Base-by-base conservation (phyloP, 2,113 vertebrate species). In the Gopherus evgoodei region DNA sequence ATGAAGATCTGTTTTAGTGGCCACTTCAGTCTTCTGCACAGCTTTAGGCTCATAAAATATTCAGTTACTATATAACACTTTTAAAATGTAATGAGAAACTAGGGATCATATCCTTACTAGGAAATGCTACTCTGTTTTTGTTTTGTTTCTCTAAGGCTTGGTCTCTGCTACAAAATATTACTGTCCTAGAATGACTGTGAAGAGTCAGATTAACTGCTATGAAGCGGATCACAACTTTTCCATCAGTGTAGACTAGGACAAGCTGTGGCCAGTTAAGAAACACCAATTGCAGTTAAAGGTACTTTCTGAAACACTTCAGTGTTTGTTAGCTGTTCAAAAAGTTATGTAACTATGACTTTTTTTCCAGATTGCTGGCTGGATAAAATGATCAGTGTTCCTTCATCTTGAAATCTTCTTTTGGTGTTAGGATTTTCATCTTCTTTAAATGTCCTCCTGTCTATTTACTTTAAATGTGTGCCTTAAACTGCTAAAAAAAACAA, bases 311-410 rank as follows among this genome's bases (percentile, higher is more conserved):
- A 35, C 2, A 0, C 79, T 69, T 52, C 83, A 65, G 88, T 42
- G n/a, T 24, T 81, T 7, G 49, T 54, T 8, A 69, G 82, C 53
- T 10, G 80, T 3, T 10, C 1, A 2, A 5, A 52, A 16, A 0
- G 6, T 0, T 54, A 62, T 6, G 12, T 31, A 59, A 88, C 11
- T 5, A 6, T n/a, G 17, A 53, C 17, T 53, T 50, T 42, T 57
- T 31, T 84, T n/a, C 24, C 50, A 42, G 69, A 24, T 50, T 57
- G 57, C 49, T 3, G 49, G 75, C 7, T n/a, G 65, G 38, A 35
- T 38, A 69, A n/a, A 69, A 35, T 6, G 56, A 76, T 1, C 22
- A 0, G 0, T 53, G 65, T 65, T 83, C 44, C 0, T 1, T 65
- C 2, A 1, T 3, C 6, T 59, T 72, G 54, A 24, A 13, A 89